A percentile compares a stretch with the other conserved stretches of the same genome.
These are phyloP conservation scores for Doris montereyensis DNA, from an alignment of 2,888 invertebrate genomes.

Conservation along the genomic window DNA sequence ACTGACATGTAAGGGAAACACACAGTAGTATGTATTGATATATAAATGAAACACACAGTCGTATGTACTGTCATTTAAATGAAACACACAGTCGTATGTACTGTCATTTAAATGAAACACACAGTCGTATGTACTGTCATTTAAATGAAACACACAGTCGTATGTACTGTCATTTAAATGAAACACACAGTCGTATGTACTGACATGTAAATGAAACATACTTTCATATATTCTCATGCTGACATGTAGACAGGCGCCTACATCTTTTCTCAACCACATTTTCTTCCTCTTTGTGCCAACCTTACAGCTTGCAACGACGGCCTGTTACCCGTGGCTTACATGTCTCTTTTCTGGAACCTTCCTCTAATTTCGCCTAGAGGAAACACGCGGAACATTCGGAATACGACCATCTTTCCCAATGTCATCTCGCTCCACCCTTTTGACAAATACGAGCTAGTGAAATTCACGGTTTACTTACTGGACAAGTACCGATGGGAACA, in stretches of 20 bases:
- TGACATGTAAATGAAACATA: too few relatives aligned
- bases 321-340: constrained; percentile 41
- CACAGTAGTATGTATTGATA: too few relatives aligned
- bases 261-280: not conserved
- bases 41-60: too few relatives aligned
- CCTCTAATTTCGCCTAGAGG: constrained; percentile 45
- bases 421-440: constrained; percentile 49
- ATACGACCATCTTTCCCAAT: constrained; percentile 47
- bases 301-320: constrained; percentile 44
- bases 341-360: constrained; percentile 46
- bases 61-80: too few relatives aligned
- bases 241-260: not conserved
- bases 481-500: constrained; percentile 41
- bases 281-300: not conserved
- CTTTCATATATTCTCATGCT: too few relatives aligned
- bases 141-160: too few relatives aligned
- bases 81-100: too few relatives aligned
- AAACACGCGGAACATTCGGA: constrained; percentile 33
- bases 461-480: constrained; percentile 37
- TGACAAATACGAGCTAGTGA: constrained; percentile 47
- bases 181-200: too few relatives aligned
- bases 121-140: too few relatives aligned
- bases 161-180: too few relatives aligned
- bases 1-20: too few relatives aligned
- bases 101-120: too few relatives aligned